Conservation (phyloP, 2,888 invertebrate species). For the Sminthurides aquaticus region DNA sequence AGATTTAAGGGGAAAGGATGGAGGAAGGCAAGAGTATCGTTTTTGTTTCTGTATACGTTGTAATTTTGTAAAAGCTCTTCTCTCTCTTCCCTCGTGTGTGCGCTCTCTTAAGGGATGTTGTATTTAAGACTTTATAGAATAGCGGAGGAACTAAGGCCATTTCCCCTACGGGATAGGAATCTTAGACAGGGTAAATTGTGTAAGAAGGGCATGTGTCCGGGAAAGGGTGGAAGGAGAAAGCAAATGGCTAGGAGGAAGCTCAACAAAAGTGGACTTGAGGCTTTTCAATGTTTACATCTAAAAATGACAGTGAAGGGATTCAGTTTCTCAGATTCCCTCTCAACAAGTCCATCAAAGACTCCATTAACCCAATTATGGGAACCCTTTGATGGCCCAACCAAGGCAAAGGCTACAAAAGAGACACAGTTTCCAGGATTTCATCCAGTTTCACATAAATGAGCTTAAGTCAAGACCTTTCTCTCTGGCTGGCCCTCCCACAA, state of each 20-base stretch:
- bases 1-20: too few relatives aligned
- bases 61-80: too few relatives aligned
- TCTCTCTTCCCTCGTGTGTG: too few relatives aligned
- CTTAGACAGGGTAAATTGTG: too few relatives aligned
- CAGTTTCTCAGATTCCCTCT: not conserved
- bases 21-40: too few relatives aligned
- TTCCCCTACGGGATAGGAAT: too few relatives aligned
- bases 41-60: too few relatives aligned
- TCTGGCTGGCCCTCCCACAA: too few relatives aligned
- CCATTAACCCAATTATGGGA: slow-evolving; percentile 39
- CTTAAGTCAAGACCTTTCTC: not conserved
- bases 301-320: not conserved
- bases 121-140: too few relatives aligned
- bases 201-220: too few relatives aligned
- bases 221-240: not conserved
- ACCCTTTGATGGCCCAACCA: slow-evolving; percentile 18
- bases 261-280: not conserved
- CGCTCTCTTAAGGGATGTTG: too few relatives aligned
- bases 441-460: not conserved
- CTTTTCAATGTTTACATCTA: not conserved
- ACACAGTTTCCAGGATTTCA: not conserved
- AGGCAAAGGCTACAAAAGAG: not conserved
- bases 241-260: not conserved
- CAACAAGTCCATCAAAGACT: slow-evolving; percentile 34
- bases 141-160: too few relatives aligned